These are phyloP conservation scores for Henicopernis longicauda DNA, from an alignment of 2,113 vertebrate species.

Conservation along the genomic window DNA sequence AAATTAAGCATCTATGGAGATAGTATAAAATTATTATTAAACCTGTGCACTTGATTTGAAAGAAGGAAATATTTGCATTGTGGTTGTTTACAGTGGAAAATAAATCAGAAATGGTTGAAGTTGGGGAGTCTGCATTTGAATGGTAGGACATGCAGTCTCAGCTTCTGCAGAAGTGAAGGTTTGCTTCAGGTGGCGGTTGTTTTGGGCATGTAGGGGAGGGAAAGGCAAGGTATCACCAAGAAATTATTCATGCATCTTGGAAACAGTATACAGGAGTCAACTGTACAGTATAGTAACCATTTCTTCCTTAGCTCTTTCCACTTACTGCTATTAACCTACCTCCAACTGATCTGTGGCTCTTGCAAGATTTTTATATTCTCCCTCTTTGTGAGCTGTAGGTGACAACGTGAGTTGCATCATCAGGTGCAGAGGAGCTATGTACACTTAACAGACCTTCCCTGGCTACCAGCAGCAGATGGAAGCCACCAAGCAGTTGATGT, in stretches of 20 bases:
- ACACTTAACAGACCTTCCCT: neutral
- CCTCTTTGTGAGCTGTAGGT: neutral
- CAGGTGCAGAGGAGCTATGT: neutral
- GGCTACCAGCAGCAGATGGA: neutral
- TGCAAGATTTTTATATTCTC: neutral
- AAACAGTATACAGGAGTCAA: neutral
- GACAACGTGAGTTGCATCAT: neutral
- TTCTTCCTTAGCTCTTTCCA: neutral
- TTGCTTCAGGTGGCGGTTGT: neutral
- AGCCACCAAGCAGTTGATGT: neutral
- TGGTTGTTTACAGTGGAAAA: neutral
- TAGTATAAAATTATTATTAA: neutral
- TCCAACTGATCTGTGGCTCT: neutral
- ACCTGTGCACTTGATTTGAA: neutral
- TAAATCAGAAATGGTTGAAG: neutral
- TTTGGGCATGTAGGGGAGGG: neutral
- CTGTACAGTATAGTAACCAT: neutral
- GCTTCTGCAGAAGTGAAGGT: neutral
- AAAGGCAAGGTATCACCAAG: neutral
- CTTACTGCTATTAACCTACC: neutral
- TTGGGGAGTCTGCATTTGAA: neutral
- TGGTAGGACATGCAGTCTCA: neutral
- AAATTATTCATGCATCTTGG: neutral
- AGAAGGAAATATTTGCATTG: neutral
- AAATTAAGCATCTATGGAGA: neutral